Evolutionary conservation across 1,140 invertebrate species (phyloP), one percentile per base, ranked within the genome.

Genomic region (Drosophila bocqueti): DNA sequence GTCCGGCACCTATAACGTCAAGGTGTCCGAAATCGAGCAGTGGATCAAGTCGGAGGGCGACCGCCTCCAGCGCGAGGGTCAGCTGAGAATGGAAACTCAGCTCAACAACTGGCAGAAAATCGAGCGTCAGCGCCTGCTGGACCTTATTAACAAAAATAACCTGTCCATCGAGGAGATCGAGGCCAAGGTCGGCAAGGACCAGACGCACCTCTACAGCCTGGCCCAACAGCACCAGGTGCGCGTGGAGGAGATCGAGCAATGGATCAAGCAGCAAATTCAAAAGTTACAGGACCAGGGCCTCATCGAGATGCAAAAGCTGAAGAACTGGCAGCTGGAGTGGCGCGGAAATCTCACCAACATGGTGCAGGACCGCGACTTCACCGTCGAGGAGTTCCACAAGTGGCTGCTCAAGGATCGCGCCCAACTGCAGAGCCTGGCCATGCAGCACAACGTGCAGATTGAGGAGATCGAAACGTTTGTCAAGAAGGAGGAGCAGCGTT

Each of bases 321-420:
- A 92, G 50, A 76, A 91, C 50, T 93, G 92, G 92, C 92, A 93
- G 55, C 52, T 73, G 40, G 83, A 91, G 65, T 92, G 92, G 90
- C 92, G 92, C 15, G 92, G 92, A 15, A 92, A 92, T 60, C 63
- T 93, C 0, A 92, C 92, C 5, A 91, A 91, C 16, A 89, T 93
- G 91, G 83, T 93, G 11, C 83, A 92, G 54, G 90, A 92, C 21
- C 91, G 91, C 3, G 91, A 92, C 59, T 92, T 80, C 3, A 92
- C 92, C 0, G 91, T 92, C 9, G 91, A 92, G 58, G 90, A 92
- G 68, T 92, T 92, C 72, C 89, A 92, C 71, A 92, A 92, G 63
- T 92, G 91, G 91, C 31, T 92, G 43, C 76, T 92, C 3, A 85
- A 91, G 62, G 92, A 92, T 63, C 92, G 90, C 4, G 61, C 71